A percentile compares a stretch with the other conserved stretches of the same genome.
Conservation (phyloP, 2,888 invertebrate species). For the Lepetodrilus schrolli region DNA sequence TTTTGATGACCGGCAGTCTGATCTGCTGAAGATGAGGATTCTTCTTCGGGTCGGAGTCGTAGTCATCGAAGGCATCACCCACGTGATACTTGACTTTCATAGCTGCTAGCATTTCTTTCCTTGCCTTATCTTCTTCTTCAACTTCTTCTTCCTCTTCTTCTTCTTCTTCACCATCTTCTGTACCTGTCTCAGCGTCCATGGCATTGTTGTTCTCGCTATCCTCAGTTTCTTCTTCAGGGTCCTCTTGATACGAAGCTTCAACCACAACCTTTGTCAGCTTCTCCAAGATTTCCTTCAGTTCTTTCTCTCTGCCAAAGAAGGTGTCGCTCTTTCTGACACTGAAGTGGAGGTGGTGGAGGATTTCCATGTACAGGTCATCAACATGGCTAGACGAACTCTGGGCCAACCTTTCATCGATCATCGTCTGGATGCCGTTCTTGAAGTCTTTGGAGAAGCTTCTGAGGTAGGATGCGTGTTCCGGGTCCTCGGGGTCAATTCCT, state of each 20-base stretch:
- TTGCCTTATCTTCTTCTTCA: constrained; percentile 7
- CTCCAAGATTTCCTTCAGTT: constrained; percentile 40
- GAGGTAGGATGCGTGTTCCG: constrained; percentile 52
- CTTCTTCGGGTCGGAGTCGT: constrained; percentile 49
- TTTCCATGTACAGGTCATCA: constrained; percentile 53
- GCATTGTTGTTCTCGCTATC: neutral
- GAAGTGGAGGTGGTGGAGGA: constrained; percentile 56
- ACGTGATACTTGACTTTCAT: constrained; percentile 32
- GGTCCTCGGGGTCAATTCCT: constrained; percentile 41
- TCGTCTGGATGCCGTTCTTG: constrained; percentile 45
- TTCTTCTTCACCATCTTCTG: constrained; percentile 31
- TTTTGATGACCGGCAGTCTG: neutral
- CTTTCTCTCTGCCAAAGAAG: constrained; percentile 55
- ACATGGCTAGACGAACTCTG: constrained; percentile 21
- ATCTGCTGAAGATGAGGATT: constrained; percentile 32
- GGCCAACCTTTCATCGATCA: constrained; percentile 48
- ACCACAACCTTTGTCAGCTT: neutral
- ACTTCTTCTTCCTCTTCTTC: constrained; percentile 39
- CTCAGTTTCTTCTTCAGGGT: neutral
- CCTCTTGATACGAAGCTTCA: neutral
- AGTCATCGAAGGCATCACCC: constrained; percentile 42
- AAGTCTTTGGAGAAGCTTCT: constrained; percentile 51
- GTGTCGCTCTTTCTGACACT: constrained; percentile 43
- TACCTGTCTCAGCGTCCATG: constrained; percentile 8
- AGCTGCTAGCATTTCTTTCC: neutral